Conservation (phyloP, 2,113 vertebrate genomes). For the Hirundichthys speculiger region DNA sequence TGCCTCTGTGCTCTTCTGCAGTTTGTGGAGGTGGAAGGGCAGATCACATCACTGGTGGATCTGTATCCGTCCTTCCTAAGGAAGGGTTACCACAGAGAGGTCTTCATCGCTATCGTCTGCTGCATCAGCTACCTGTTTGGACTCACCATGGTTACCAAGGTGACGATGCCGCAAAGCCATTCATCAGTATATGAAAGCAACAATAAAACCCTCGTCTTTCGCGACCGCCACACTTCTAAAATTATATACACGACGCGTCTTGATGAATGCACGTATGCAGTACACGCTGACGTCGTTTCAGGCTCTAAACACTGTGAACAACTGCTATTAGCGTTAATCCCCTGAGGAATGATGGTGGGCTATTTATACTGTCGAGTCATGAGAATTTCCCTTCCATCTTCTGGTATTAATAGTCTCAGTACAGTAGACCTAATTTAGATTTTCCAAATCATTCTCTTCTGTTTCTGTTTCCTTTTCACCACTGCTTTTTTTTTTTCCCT, state of each 20-base stretch:
- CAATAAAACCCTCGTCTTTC: not conserved
- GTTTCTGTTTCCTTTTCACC: not conserved
- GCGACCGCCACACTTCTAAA: not conserved
- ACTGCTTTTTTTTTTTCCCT: too few species aligned
- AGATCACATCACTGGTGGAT: slow-evolving; percentile 99
- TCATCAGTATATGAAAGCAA: not conserved
- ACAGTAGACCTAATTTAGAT: slow-evolving; percentile 29
- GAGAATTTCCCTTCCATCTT: slow-evolving; percentile 57
- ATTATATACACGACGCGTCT: not conserved
- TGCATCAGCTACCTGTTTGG: slow-evolving; percentile 98
- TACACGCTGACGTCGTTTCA: slow-evolving; percentile 32
- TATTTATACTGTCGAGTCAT: slow-evolving; percentile 65
- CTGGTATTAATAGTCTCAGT: slow-evolving; percentile 46
- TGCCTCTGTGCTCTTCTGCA: slow-evolving; percentile 60
- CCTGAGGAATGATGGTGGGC: slow-evolving; percentile 28
- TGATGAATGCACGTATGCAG: not conserved
- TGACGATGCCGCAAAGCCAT: slow-evolving; percentile 61
- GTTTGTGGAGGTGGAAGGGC: slow-evolving; percentile 99
- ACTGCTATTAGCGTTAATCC: slow-evolving; percentile 37
- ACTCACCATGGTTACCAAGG: slow-evolving; percentile 98
- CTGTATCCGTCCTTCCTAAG: slow-evolving; percentile 99
- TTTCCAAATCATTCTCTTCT: slow-evolving; percentile 15
- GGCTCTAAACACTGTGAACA: slow-evolving; percentile 4
- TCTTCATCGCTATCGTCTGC: slow-evolving; percentile 98
- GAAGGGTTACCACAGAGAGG: slow-evolving; percentile 99